phyloP scores from a whole-genome alignment of 2,888 invertebrate genomes.

The Matsumyia berberina region DNA sequence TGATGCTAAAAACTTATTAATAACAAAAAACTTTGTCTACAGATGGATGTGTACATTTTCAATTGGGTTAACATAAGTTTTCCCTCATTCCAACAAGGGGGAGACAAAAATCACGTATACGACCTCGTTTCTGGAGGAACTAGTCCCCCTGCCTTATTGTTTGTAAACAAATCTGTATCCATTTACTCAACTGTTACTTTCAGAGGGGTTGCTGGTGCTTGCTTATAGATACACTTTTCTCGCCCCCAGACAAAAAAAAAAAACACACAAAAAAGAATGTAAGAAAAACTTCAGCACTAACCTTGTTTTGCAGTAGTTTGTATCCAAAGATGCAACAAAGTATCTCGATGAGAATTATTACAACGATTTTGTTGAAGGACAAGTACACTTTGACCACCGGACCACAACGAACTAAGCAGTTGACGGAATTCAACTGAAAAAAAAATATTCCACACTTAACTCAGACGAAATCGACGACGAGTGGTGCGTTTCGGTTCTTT shows the following conservation, averaged over 20 bases:
- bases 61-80: constrained; percentile 49
- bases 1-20: constrained; percentile 54
- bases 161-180: constrained; percentile 72
- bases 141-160: constrained; percentile 43
- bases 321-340: constrained; percentile 49
- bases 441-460: constrained; percentile 24
- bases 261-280: not conserved
- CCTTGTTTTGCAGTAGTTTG: constrained; percentile 20
- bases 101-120: constrained; percentile 38
- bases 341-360: constrained; percentile 19
- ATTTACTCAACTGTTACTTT: constrained; percentile 46
- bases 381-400: constrained; percentile 49
- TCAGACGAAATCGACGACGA: constrained; percentile 30
- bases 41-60: constrained; percentile 24
- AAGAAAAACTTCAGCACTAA: constrained; percentile 7
- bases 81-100: constrained; percentile 3
- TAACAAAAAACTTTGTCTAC: not conserved
- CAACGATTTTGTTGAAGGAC: constrained; percentile 27
- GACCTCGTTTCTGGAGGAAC: constrained; percentile 35
- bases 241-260: not conserved
- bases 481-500: constrained; percentile 29
- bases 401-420: constrained; percentile 69
- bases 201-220: constrained; percentile 6
- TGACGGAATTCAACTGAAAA: constrained; percentile 60
- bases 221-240: constrained; percentile 35